Conservation (phyloP, 1,140 invertebrate species). For the Trialeurodes vaporariorum region DNA sequence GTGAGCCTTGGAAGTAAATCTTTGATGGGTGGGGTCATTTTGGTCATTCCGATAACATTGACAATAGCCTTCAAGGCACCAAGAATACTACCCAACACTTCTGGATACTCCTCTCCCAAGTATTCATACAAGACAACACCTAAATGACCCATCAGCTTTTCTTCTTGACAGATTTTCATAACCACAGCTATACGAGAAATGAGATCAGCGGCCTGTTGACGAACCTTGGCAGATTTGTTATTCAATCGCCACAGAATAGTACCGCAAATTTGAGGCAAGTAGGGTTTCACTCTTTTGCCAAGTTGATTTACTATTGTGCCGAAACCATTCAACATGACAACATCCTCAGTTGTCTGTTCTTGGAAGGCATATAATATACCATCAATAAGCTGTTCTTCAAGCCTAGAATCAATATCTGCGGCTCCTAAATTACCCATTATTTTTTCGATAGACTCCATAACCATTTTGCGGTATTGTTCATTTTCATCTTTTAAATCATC, state of each 20-base stretch:
- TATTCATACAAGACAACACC: slow-evolving; percentile 99
- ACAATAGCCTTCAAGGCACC: slow-evolving; percentile 98
- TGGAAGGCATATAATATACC: slow-evolving; percentile 99
- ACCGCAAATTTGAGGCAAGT: slow-evolving; percentile 98
- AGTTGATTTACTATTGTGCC: slow-evolving; percentile 97
- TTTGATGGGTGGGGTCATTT: slow-evolving; percentile 99
- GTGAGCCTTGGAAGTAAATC: slow-evolving; percentile 93
- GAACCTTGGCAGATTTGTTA: slow-evolving; percentile 98
- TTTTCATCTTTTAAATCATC: slow-evolving; percentile 99
- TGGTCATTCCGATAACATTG: slow-evolving; percentile 99
- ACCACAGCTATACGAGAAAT: slow-evolving; percentile 97
- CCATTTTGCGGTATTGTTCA: slow-evolving; percentile 99
- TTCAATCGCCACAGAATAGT: slow-evolving; percentile 98
- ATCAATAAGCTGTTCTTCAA: slow-evolving; percentile 98
- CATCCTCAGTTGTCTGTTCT: slow-evolving; percentile 98
- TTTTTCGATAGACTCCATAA: slow-evolving; percentile 99
- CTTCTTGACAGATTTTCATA: slow-evolving; percentile 99
- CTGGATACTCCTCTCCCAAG: slow-evolving; percentile 98
- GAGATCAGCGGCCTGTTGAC: slow-evolving; percentile 97
- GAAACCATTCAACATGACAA: slow-evolving; percentile 99
- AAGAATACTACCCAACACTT: slow-evolving; percentile 95
- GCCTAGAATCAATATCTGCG: slow-evolving; percentile 90
- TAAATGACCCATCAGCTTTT: slow-evolving; percentile 99
- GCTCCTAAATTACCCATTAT: slow-evolving; percentile 96
- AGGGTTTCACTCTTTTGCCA: slow-evolving; percentile 94